Evolutionary conservation across 2,888 invertebrate species (phyloP).

Genomic region (Hypercompe scribonia): DNA sequence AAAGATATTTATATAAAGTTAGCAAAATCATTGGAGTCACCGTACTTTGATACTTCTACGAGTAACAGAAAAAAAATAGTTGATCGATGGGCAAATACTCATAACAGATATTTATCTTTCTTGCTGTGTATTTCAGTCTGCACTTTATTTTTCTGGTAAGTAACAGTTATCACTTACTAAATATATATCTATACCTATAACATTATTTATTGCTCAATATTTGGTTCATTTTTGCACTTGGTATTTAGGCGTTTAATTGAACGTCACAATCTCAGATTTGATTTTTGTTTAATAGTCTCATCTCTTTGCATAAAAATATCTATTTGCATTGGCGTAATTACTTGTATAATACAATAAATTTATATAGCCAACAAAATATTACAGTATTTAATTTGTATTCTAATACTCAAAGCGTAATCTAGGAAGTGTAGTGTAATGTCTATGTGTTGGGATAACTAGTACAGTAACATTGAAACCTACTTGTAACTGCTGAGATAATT

Average conservation of each 20-base stretch:
- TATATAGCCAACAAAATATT: neutral
- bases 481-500: slow-evolving; percentile 9
- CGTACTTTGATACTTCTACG: slow-evolving; percentile 69
- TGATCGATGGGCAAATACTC: slow-evolving; percentile 64
- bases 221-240: no score
- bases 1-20: slow-evolving; percentile 64
- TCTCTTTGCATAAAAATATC: no score
- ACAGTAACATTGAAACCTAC: neutral
- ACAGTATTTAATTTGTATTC: neutral
- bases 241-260: no score
- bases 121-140: slow-evolving; percentile 62
- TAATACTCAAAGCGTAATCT: neutral
- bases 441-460: no score
- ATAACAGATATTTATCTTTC: slow-evolving; percentile 61
- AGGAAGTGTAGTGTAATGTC: neutral
- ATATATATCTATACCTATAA: neutral
- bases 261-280: no score
- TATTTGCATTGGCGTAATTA: no score
- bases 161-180: neutral
- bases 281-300: no score
- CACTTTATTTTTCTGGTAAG: slow-evolving; percentile 69
- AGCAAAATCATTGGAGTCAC: slow-evolving; percentile 69
- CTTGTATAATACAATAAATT: neutral
- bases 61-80: slow-evolving; percentile 58
- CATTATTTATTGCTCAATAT: no score